Conservation (phyloP, 2,113 vertebrate species). For the Hipposideros armiger region DNA sequence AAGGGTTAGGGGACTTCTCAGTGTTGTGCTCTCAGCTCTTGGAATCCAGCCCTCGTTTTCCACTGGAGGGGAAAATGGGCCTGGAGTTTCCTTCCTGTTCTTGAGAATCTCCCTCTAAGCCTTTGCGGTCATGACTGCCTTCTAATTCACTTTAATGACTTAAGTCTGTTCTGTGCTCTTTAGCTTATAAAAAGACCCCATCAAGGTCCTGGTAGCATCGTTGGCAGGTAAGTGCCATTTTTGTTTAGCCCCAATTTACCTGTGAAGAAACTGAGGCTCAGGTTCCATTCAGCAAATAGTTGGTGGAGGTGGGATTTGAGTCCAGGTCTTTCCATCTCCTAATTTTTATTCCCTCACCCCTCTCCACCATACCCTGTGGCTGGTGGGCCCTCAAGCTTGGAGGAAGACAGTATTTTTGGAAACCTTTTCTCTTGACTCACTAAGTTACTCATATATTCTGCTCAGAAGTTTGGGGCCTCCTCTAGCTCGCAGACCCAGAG, state of each 20-base stretch:
- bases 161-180: background rate
- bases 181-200: background rate
- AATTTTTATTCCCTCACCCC: background rate
- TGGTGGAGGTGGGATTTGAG: background rate
- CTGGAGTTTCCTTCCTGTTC: background rate
- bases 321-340: background rate
- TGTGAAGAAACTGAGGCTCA: background rate
- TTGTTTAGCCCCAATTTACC: background rate
- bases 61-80: background rate
- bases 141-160: background rate
- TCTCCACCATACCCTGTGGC: background rate
- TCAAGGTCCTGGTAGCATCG: background rate
- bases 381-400: background rate
- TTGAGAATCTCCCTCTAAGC: background rate
- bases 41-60: background rate
- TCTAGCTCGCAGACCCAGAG: background rate
- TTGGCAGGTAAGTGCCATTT: no score
- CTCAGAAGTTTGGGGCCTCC: background rate
- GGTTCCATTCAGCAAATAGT: background rate
- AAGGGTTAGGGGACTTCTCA: background rate
- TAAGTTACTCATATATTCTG: background rate
- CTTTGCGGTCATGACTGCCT: background rate
- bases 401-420: background rate
- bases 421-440: background rate
- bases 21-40: background rate